A percentile compares a stretch with the other conserved stretches of the same genome.
phyloP scores from a whole-genome alignment of 1,140 invertebrate genomes.

The Armadillidium nasatum region DNA sequence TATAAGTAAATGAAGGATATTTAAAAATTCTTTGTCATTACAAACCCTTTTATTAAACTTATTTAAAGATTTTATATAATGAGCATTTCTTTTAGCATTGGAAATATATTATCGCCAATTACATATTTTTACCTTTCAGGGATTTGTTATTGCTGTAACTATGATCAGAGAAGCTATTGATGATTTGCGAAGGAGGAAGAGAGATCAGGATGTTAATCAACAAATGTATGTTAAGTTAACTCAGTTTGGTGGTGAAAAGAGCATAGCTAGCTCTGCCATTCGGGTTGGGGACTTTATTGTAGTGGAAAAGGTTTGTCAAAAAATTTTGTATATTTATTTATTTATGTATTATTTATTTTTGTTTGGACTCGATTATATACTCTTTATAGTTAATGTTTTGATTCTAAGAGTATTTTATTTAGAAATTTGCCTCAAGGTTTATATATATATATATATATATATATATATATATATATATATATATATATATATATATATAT shows the following conservation, averaged over 20 bases:
- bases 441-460: neutral
- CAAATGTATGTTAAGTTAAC: slow-evolving; percentile 49
- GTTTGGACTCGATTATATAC: neutral
- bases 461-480: neutral
- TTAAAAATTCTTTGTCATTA: too few species aligned
- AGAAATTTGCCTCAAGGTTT: too few species aligned
- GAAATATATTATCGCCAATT: too few species aligned
- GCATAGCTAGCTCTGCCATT: slow-evolving; percentile 52
- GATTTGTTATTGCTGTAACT: slow-evolving; percentile 93
- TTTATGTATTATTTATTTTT: neutral
- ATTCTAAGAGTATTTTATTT: too few species aligned
- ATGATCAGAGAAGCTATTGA: slow-evolving; percentile 93
- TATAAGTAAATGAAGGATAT: too few species aligned
- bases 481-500: slow-evolving; percentile 47
- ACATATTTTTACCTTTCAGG: slow-evolving; percentile 53
- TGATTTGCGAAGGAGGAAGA: slow-evolving; percentile 70
- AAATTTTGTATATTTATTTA: too few species aligned
- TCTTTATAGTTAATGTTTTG: slow-evolving; percentile 14
- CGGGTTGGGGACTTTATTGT: slow-evolving; percentile 48
- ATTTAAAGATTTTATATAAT: too few species aligned
- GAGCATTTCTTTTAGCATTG: too few species aligned
- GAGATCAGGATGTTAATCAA: slow-evolving; percentile 59
- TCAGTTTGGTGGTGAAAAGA: slow-evolving; percentile 51
- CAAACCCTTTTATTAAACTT: too few species aligned
- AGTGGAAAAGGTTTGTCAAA: slow-evolving; percentile 25